Evolutionary conservation across 2,797 vertebrate genomes (phyloP).

Genomic region (Myotis findleyi): DNA sequence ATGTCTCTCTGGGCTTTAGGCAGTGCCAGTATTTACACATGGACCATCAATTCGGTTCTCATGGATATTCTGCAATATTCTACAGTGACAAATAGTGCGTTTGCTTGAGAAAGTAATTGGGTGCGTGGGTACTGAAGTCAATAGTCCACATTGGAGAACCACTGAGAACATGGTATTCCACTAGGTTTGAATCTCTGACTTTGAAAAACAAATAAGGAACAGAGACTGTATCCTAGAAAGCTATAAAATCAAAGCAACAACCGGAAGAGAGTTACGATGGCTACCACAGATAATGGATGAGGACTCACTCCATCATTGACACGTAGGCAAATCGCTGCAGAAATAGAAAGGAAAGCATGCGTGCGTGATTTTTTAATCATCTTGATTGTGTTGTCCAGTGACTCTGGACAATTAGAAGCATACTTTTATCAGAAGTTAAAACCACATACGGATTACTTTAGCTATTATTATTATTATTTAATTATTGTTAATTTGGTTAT

Average conservation of each 20-base stretch:
- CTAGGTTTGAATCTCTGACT: not conserved
- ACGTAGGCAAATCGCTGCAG: not conserved
- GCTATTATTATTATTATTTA: not conserved
- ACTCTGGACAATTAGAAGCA: not conserved
- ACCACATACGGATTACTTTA: not conserved
- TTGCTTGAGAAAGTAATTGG: not conserved
- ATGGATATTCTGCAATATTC: not conserved
- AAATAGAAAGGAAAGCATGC: not conserved
- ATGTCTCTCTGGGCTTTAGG: slow-evolving; percentile 43
- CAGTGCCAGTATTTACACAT: not conserved
- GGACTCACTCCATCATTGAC: not conserved
- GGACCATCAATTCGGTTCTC: not conserved
- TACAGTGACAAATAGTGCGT: not conserved
- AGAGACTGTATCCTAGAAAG: not conserved
- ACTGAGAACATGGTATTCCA: not conserved
- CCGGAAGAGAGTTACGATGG: not conserved
- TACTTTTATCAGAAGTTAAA: slow-evolving; percentile 43
- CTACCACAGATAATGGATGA: not conserved
- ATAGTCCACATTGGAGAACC: not conserved
- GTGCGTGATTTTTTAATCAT: not conserved
- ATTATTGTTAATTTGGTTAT: not conserved
- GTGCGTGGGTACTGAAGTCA: not conserved
- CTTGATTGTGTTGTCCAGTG: not conserved
- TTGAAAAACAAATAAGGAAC: not conserved
- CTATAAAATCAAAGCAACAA: not conserved